These are phyloP conservation scores for Suillia variegata DNA, from an alignment of 2,888 invertebrate species.

Conservation along the genomic window DNA sequence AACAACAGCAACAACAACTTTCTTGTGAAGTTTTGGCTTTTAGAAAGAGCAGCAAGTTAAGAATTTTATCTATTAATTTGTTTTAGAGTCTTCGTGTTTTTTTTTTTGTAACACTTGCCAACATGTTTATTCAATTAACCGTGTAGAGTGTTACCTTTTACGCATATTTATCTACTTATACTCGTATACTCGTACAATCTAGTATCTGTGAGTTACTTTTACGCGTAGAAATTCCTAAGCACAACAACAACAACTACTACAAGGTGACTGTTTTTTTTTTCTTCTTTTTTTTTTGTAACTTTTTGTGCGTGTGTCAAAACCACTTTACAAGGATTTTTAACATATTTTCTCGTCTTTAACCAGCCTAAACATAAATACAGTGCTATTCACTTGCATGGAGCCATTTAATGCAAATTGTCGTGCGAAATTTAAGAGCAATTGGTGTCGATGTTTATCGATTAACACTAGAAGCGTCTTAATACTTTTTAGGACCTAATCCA, in stretches of 20 bases:
- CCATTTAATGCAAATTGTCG: too few relatives aligned
- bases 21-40: background rate
- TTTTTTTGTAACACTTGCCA: background rate
- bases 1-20: too few relatives aligned
- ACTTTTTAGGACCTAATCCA: too few relatives aligned
- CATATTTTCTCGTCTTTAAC: background rate
- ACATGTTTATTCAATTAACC: slow-evolving; percentile 1
- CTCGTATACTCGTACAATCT: too few relatives aligned
- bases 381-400: too few relatives aligned
- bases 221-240: background rate
- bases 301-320: background rate
- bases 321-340: background rate
- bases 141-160: background rate
- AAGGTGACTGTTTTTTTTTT: too few relatives aligned
- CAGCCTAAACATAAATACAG: too few relatives aligned
- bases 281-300: too few relatives aligned
- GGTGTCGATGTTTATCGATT: too few relatives aligned
- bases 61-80: background rate
- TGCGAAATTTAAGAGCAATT: too few relatives aligned
- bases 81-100: background rate
- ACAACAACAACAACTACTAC: background rate
- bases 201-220: background rate
- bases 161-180: too few relatives aligned
- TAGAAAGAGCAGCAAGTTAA: background rate
- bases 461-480: too few relatives aligned